Evolutionary conservation across 1,140 invertebrate species (phyloP), one percentile per base, ranked within the genome.

Genomic region (Solen grandis): DNA sequence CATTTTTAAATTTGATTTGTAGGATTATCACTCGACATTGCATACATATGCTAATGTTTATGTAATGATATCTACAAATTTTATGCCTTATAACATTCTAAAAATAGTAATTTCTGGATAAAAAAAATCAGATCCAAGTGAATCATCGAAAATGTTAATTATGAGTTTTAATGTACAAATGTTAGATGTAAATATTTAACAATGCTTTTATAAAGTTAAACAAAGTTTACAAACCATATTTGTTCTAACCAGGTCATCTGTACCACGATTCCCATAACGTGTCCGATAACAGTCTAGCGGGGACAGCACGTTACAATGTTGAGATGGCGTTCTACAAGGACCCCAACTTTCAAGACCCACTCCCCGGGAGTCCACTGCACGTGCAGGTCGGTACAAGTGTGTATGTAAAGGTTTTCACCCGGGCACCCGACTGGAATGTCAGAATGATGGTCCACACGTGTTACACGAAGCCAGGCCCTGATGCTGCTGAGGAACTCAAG

Each of bases 251-350:
- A 72, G 68, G 41, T 35, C 68, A 72, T 36, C n/a, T 72, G 1
- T 29, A 54, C 25, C 68, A 72, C 52, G 52, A 72, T 25, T n/a
- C 16, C n/a, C 14, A 72, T 14, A 1, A 72, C 57, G 14, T 35
- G 0, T 13, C 16, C 0, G 27, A 22, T 13, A 50, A 50, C 8
- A 36, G 31, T 5, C 57, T 75, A 2, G 27, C 57, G 5, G 72
- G 72, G 16, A 60, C 31, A 4, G 63, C 57, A 33, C 72, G 63
- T 41, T 75, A 35, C 31, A n/a, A 25, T 0, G 41, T 75, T 1
- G 63, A 60, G 38, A 75, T 75, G 72, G 31, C 36, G 2, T 75
- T 75, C 35, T 75, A 62, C 59, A 22, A 29, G 25, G 72, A 75
- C 52, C 57, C 72, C 36, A 75, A 75, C 57, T 75, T 75, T 25